Percentiles rank a stretch among this genome's conserved stretches.
Conservation (phyloP, 2,113 vertebrate species). For the Dissostichus mawsoni region DNA sequence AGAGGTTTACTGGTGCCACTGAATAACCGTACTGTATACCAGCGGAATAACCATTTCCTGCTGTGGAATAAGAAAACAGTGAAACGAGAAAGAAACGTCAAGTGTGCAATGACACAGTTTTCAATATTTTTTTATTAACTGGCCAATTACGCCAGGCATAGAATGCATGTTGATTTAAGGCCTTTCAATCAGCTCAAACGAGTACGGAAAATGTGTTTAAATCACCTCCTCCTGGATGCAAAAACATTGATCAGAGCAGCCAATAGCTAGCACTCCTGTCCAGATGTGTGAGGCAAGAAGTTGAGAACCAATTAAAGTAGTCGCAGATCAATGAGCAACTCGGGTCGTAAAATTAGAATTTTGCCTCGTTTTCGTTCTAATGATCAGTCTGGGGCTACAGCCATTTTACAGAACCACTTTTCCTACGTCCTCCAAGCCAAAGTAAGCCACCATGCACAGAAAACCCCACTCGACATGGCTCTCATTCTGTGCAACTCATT, state of each 20-base stretch:
- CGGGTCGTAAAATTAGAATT: not conserved
- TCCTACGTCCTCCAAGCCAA: conserved; percentile 22
- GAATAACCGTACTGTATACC: conserved; percentile 87
- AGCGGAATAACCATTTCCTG: conserved; percentile 87
- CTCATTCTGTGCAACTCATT: conserved; percentile 5
- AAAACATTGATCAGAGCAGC: conserved; percentile 56
- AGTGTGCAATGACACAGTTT: conserved; percentile 68
- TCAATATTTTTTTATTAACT: not conserved
- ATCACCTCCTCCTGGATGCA: not conserved
- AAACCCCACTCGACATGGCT: conserved; percentile 1
- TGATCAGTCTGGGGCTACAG: conserved; percentile 8
- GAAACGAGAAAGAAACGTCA: conserved; percentile 73
- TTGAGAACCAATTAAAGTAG: not conserved
- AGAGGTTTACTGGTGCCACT: conserved; percentile 84
- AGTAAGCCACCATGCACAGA: conserved; percentile 28
- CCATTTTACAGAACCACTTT: conserved; percentile 23
- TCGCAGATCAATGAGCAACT: too few species aligned
- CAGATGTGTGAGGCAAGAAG: not conserved
- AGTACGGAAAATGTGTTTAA: not conserved
- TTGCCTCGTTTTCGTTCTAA: conserved; percentile 1
- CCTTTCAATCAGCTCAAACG: conserved; percentile 32
- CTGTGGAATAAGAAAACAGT: conserved; percentile 81
- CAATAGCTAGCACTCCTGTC: conserved; percentile 44
- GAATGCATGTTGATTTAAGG: not conserved
- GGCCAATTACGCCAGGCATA: not conserved